Evolutionary conservation across 2,888 invertebrate species (phyloP), one percentile per base, ranked within the genome.

Genomic region (Syrista parreyssii): DNA sequence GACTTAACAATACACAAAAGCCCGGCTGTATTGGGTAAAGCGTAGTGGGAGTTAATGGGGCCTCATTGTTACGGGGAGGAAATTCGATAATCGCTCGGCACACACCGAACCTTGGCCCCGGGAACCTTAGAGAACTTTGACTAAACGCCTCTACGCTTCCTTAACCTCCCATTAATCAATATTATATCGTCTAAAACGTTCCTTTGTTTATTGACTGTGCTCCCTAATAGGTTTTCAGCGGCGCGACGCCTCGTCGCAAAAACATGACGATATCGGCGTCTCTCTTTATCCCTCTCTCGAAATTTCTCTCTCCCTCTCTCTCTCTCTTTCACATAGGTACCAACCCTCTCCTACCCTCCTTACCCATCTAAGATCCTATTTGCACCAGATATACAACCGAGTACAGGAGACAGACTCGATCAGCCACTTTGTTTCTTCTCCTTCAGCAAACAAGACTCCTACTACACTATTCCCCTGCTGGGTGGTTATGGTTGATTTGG

Each of bases 121-220:
- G 85, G 86, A 86, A 84, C 89, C 89, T 91, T 88, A 85, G 87
- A 87, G 91, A 91, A 91, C 90, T 91, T 91, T 91, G 91, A 91
- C 91, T 91, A 90, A 91, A 91, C 89, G 90, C 88, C 87, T 88
- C 88, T 89, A 91, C 89, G 91, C 91, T 91, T 91, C 91, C 91
- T 91, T 91, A 91, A 90, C 89, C 90, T 91, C 88, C 90, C 90
- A 91, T 91, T 91, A 91, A 91, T 91, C 91, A 91, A 91, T 91
- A 91, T 91, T 91, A 91, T 90, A 91, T 90, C 91, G 89, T 88
- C 89, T 87, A 90, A 90, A 91, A 91, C 85, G 90, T 88, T 91
- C 91, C 91, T 91, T 91, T 91, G 91, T 91, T 91, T 91, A 91
- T 91, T 88, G 90, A 90, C 89, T 91, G 87, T 85, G 83, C 87